Evolutionary conservation across 2,888 invertebrate genomes (phyloP).

Genomic region (Sphaeridia pumilis): DNA sequence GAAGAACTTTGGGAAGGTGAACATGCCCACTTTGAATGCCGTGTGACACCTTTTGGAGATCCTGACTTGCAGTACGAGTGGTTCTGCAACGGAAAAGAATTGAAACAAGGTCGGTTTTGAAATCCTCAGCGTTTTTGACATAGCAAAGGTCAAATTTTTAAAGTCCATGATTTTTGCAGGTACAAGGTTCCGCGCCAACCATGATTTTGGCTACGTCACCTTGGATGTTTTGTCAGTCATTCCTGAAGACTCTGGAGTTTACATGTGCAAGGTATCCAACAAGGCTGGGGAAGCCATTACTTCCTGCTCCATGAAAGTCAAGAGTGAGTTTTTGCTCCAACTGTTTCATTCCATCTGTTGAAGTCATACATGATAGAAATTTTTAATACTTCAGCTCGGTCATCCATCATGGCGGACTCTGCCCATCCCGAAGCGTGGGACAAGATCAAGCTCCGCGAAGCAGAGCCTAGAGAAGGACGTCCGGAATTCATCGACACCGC

Average conservation of each 20-base stretch:
- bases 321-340: constrained; percentile 42
- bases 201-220: constrained; percentile 85
- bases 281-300: constrained; percentile 88
- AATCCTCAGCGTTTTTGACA: not conserved
- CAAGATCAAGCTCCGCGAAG: constrained; percentile 81
- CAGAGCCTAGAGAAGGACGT: constrained; percentile 50
- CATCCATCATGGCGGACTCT: constrained; percentile 68
- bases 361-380: not conserved
- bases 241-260: constrained; percentile 79
- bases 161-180: constrained; percentile 18
- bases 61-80: constrained; percentile 84
- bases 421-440: constrained; percentile 85
- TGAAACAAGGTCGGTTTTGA: constrained; percentile 62
- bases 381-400: constrained; percentile 44
- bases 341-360: not conserved
- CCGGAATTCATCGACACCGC: constrained; percentile 58
- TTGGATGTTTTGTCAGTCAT: constrained; percentile 80
- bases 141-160: not conserved
- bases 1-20: constrained; percentile 85
- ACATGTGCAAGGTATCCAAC: constrained; percentile 48
- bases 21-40: constrained; percentile 78
- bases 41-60: constrained; percentile 88
- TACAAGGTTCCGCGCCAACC: constrained; percentile 84
- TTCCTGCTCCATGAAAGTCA: constrained; percentile 78
- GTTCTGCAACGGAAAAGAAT: constrained; percentile 87